Evolutionary conservation across 2,113 vertebrate genomes (phyloP).

Genomic region (Hippolais icterina): DNA sequence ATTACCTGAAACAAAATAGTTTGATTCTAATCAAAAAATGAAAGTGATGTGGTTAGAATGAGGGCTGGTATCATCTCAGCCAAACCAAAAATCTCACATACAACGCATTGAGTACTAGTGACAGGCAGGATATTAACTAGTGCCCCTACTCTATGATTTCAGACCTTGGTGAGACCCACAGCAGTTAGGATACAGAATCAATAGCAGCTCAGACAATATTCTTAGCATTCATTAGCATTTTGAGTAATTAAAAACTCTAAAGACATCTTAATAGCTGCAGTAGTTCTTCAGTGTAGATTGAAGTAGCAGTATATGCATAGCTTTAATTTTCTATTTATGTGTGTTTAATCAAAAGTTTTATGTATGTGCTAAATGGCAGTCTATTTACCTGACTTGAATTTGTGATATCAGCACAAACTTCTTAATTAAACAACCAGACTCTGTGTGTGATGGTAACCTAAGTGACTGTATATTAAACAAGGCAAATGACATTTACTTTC

Average conservation of each 20-base stretch:
- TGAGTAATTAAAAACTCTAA: conserved; percentile 16
- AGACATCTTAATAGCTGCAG: not conserved
- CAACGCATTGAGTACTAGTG: not conserved
- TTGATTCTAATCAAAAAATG: not conserved
- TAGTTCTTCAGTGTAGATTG: not conserved
- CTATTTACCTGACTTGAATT: conserved; percentile 28
- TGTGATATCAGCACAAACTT: conserved; percentile 49
- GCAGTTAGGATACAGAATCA: not conserved
- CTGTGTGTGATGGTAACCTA: conserved; percentile 13
- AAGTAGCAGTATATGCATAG: not conserved
- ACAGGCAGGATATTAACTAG: not conserved
- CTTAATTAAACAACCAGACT: conserved; percentile 54
- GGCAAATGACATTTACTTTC: conserved; percentile 57
- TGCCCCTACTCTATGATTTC: not conserved
- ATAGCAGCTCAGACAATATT: not conserved
- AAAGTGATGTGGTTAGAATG: not conserved
- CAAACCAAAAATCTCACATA: not conserved
- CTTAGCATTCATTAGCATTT: not conserved
- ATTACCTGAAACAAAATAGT: not conserved
- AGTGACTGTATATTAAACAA: conserved; percentile 51
- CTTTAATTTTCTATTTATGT: conserved; percentile 23
- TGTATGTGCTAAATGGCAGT: not conserved
- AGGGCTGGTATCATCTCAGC: not conserved
- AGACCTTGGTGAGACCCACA: not conserved
- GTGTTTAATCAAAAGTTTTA: conserved; percentile 23